Evolutionary conservation across 2,888 invertebrate genomes (phyloP), one percentile per base, ranked within the genome.

Genomic region (Helicoverpa assulta): DNA sequence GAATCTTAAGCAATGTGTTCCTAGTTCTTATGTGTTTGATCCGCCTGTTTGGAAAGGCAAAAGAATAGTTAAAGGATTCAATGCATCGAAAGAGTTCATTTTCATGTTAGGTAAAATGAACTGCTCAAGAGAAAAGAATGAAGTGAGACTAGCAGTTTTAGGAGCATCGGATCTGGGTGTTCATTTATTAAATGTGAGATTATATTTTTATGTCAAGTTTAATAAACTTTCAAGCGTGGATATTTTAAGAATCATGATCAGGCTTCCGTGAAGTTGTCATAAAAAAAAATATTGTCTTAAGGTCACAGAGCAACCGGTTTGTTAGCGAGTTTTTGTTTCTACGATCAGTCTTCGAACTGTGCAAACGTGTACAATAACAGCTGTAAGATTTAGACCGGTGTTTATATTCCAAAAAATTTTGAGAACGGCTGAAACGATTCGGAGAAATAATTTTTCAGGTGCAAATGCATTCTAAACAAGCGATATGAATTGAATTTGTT

Each of bases 11-110:
- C 12, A 40, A 2, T 83, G 82, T 65, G 10, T 72, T 26, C 0
- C 33, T 10, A 10, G 0, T 16, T 1, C 26, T 19, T 5, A 1
- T 5, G 21, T 5, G 33, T 72, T 72, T 19, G 77, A 89, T 10
- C 89, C 90, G 0, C 87, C 89, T 0, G 80, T 94, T 3, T 88
- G 88, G 86, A 81, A 91, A 53, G 73, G 86, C 1, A 84, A 82
- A 10, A 74, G 29, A 2, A 2, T 76, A 7, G 47, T 84, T 0
- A 33, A 84, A n/a, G 85, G 82, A 12, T 78, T 73, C 0, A 86
- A 86, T 29, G 88, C 85, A 0, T 77, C 77, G 5, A 74, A 88
- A 0, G 79, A 84, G 40, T 93, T 93, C 60, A 85, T 88, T 67
- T 89, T 92, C 37, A 72, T 87, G 1, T 77, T 82, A 26, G 90